Conservation (phyloP, 2,888 invertebrate species). For the Psococerastis gibbosa region DNA sequence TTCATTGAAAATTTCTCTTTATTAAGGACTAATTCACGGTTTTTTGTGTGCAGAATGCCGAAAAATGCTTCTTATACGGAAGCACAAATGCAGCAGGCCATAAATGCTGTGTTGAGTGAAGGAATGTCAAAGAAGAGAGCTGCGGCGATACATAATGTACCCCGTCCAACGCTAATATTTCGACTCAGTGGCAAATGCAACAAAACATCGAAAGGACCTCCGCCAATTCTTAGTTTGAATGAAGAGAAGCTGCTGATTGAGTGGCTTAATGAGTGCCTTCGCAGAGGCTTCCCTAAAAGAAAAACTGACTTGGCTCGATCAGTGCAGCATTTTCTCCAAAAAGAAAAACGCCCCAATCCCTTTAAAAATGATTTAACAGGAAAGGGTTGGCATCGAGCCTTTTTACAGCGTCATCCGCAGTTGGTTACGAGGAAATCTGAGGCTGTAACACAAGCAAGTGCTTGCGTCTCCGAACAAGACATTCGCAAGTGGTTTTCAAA, state of each 20-base stretch:
- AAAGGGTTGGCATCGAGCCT: slow-evolving; percentile 21
- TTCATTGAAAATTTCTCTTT: no score
- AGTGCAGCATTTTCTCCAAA: slow-evolving; percentile 16
- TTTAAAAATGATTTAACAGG: slow-evolving; percentile 21
- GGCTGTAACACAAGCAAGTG: slow-evolving; percentile 22
- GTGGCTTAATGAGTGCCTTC: slow-evolving; percentile 18
- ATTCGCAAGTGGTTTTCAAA: slow-evolving; percentile 20
- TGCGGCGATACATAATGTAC: slow-evolving; percentile 11
- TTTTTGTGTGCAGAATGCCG: no score
- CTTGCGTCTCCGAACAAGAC: slow-evolving; percentile 21
- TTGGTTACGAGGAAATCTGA: slow-evolving; percentile 19
- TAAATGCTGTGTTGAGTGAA: slow-evolving; percentile 7
- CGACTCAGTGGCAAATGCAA: slow-evolving; percentile 4
- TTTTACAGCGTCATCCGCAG: slow-evolving; percentile 20
- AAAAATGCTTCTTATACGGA: no score
- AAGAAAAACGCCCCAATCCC: slow-evolving; percentile 18
- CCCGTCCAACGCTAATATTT: slow-evolving; percentile 8
- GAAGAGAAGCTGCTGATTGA: slow-evolving; percentile 21
- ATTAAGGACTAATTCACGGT: no score
- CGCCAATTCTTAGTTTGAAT: slow-evolving; percentile 15
- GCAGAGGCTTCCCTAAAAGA: slow-evolving; percentile 22
- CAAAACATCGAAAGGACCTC: slow-evolving; percentile 11
- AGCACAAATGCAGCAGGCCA: slow-evolving; percentile 1
- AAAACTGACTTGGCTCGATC: slow-evolving; percentile 18
- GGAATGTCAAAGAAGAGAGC: slow-evolving; percentile 6